These are phyloP conservation scores for Ornithoptera alexandrae DNA, from an alignment of 2,888 invertebrate genomes.

Conservation along the genomic window DNA sequence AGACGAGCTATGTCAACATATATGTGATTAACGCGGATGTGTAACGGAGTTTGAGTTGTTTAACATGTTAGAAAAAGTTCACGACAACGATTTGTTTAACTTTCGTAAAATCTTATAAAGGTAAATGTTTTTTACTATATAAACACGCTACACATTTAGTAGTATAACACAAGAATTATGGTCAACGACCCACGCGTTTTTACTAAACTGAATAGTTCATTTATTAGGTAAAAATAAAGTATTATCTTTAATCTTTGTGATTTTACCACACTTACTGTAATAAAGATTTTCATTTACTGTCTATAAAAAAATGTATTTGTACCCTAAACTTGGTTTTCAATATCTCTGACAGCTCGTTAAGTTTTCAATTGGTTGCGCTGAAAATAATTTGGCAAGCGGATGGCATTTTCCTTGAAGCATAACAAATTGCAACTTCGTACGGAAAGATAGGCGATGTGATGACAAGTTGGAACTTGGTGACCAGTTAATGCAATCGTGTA, in stretches of 20 bases:
- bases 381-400: constrained; percentile 3
- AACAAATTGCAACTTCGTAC: constrained; percentile 5
- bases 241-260: not conserved
- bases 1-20: constrained; percentile 34
- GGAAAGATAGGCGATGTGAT: not conserved
- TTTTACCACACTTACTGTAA: not conserved
- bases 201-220: too few relatives aligned
- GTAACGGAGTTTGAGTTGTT: constrained; percentile 1
- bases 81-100: not conserved
- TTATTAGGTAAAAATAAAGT: too few relatives aligned
- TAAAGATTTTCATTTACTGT: not conserved
- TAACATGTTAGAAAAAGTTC: constrained; percentile 1
- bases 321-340: not conserved
- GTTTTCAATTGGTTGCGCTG: not conserved
- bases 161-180: too few relatives aligned
- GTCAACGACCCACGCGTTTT: too few relatives aligned
- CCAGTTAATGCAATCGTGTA: too few relatives aligned
- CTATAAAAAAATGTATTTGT: not conserved
- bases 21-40: constrained; percentile 31
- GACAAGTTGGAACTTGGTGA: not conserved
- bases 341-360: not conserved
- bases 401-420: not conserved
- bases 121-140: too few relatives aligned
- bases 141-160: too few relatives aligned
- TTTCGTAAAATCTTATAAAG: not conserved